Base-by-base conservation (phyloP, 2,797 vertebrate genomes). In the Eulemur rubriventer region DNA sequence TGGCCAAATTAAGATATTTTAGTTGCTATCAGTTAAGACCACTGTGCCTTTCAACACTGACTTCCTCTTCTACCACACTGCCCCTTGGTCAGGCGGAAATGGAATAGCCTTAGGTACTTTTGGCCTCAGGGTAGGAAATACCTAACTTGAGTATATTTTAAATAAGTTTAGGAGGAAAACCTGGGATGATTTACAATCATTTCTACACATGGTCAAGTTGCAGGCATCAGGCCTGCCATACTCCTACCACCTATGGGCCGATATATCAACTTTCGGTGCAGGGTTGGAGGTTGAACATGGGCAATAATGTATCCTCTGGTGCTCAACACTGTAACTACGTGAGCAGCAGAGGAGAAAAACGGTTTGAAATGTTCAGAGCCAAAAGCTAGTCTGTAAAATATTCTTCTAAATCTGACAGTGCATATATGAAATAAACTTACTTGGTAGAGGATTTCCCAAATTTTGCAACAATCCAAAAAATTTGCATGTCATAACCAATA, bases 391-490 rank as follows among this genome's bases (percentile, higher is more conserved):
- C 28, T 80, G 28, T 70, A 48, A 92, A 84, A 88, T 72, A 20
- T 33, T 82, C 57, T 95, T 78, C 50, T 14, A 75, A 82, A 46
- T 65, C 26, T 46, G 30, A 90, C n/a, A 82, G 41, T 48, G 79
- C 5, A 69, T 16, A 61, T 67, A 67, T 11, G 52, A 85, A 89
- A 89, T 73, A 59, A 55, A 72, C 38, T 80, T 55, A 72, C n/a
- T 81, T 55, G 46, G 61, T 55, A 72, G 30, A 90, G 8, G 41
- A 76, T 91, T 80, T 76, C 48, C 33, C 43, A 89, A 52, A 89
- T 80, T 93, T 69, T 84, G 48, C 46, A 91, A 78, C 41, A 30
- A 35, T 91, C 70, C 33, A 55, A 80, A 86, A 88, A 91, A 65
- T 87, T 82, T 91, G 26, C 26, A 86, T 83, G 50, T 91, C 76